These are phyloP conservation scores for Drosophila ironensis DNA, from an alignment of 1,140 invertebrate genomes.

Conservation along the genomic window DNA sequence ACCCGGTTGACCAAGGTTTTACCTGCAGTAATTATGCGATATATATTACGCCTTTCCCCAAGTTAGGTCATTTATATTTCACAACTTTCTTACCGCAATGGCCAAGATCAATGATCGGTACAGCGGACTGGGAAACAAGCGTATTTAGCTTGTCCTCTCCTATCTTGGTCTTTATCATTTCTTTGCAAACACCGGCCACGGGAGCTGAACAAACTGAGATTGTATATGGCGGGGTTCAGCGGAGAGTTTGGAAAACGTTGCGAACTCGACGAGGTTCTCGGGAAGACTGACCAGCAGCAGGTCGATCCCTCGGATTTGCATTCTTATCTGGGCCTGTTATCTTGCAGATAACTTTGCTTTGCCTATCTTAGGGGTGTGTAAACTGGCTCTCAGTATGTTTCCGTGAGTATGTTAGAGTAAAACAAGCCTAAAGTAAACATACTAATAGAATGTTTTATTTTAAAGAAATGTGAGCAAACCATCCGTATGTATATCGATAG, in stretches of 20 bases:
- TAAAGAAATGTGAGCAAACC: neutral
- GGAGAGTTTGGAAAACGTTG: conserved; percentile 10
- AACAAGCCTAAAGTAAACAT: neutral
- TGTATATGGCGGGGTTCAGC: neutral
- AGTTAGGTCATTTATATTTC: no score
- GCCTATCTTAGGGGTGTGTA: conserved; percentile 5
- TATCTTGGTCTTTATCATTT: conserved; percentile 67
- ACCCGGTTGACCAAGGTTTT: conserved; percentile 86
- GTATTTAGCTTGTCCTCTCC: conserved; percentile 83
- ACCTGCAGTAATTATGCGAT: no score
- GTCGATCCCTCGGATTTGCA: neutral
- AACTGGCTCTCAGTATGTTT: no score
- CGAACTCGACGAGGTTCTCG: conserved; percentile 30
- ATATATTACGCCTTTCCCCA: no score
- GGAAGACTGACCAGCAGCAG: conserved; percentile 37
- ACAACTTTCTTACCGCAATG: conserved; percentile 89
- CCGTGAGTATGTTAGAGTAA: no score
- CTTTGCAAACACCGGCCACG: conserved; percentile 14
- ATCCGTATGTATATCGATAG: no score
- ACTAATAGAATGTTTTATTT: neutral
- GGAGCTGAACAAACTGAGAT: conserved; percentile 9
- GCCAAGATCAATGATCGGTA: conserved; percentile 89
- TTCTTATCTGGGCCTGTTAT: neutral
- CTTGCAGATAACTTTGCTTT: neutral
- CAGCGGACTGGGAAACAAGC: conserved; percentile 86